Evolutionary conservation across 2,797 vertebrate species (phyloP), one percentile per base, ranked within the genome.

Genomic region (Tragopan temminckii): DNA sequence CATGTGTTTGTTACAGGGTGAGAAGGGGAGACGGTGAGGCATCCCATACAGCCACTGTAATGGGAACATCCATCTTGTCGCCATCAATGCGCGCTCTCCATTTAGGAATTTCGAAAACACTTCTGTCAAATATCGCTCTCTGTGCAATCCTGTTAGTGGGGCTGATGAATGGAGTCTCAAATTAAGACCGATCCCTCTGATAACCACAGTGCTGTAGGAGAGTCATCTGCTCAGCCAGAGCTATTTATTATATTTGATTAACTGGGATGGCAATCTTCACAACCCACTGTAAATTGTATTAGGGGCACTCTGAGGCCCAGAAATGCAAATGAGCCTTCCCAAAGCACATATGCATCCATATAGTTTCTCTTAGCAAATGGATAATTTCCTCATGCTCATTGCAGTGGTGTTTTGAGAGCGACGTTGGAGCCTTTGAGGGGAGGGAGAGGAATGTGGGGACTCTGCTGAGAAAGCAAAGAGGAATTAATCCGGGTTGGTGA

Each of bases 211-310:
- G 93, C 93, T 94, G 92, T 92, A 94, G 93, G 89, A 92, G 92
- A 97, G 97, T 94, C 93, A 94, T 97, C 97, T 93, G 93, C 91
- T 91, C 92, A 94, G 96, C 91, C 95, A 94, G 91, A 97, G 95
- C 96, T 97, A 94, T 97, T 97, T 97, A 96, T 97, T 96, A 95
- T 90, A 94, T 96, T 92, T 97, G 95, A 97, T 97, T 97, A 97
- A 96, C 90, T 89, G 92, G 85, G 93, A 94, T 95, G 93, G 95
- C 92, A 95, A 96, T 96, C 95, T 97, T 94, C 89, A 95, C 93
- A 96, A 96, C 88, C 93, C 84, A 53, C 80, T 90, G 91, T 74
- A 97, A 96, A 96, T 97, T 95, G 85, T 95, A 92, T 95, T 96
- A 93, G 89, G 91, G 94, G 88, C 87, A 69, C 83, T 96, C 85